A percentile compares a stretch with the other conserved stretches of the same genome.
Evolutionary conservation across 2,888 invertebrate genomes (phyloP).

Genomic region (Macrophya annulata): DNA sequence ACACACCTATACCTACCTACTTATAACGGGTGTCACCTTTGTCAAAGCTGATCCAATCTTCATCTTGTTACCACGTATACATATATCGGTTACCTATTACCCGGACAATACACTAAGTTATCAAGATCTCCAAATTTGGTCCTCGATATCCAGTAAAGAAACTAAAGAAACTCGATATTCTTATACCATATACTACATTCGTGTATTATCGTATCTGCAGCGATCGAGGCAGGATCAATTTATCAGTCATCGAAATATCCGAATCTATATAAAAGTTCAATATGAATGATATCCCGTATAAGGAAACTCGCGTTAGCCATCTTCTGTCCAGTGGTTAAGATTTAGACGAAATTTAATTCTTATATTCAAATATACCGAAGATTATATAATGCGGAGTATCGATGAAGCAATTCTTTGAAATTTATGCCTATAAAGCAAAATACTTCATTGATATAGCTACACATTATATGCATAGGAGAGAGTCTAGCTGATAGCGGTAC

Average conservation of each 20-base stretch:
- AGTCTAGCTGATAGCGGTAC: conserved; percentile 16
- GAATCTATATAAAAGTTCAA: conserved; percentile 23
- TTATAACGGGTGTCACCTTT: conserved; percentile 54
- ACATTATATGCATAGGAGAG: background rate
- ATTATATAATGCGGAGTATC: background rate
- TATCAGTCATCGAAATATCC: conserved; percentile 31
- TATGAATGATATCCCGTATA: conserved; percentile 8
- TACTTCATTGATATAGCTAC: conserved; percentile 14
- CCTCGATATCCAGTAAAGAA: conserved; percentile 2
- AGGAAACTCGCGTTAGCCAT: conserved; percentile 9
- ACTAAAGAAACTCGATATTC: conserved; percentile 46
- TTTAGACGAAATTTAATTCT: background rate
- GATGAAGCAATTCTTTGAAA: conserved; percentile 28
- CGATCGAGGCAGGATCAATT: conserved; percentile 23
- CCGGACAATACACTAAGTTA: conserved; percentile 13
- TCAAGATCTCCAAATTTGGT: conserved; percentile 51
- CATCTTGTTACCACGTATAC: conserved; percentile 25
- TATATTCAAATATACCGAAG: conserved; percentile 4
- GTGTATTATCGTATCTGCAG: background rate
- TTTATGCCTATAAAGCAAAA: conserved; percentile 33
- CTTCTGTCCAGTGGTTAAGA: background rate
- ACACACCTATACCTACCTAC: conserved; percentile 46
- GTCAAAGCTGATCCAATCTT: conserved; percentile 32
- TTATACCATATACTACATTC: background rate
- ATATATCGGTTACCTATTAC: conserved; percentile 53